Conservation (phyloP, 2,113 vertebrate genomes). For the Machaerirhynchus nigripectus region DNA sequence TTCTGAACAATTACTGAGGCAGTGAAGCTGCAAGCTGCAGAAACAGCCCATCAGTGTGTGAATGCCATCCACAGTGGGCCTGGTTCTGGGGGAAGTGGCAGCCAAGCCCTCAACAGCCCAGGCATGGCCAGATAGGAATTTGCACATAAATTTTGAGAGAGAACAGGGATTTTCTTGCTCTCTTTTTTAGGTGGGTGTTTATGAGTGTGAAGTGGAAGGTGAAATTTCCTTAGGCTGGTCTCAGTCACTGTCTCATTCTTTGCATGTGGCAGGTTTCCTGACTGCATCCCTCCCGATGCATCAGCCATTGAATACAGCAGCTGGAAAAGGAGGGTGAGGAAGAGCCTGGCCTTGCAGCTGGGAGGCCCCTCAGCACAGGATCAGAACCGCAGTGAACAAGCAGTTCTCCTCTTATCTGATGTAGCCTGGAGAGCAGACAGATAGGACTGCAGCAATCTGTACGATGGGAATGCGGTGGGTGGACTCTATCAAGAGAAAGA, state of each 20-base stretch:
- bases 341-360: not conserved
- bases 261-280: not conserved
- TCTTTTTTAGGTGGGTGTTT: not conserved
- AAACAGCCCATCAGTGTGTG: not conserved
- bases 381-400: not conserved
- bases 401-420: constrained; percentile 62
- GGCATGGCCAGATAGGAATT: not conserved
- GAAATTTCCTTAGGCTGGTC: not conserved
- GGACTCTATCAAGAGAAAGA: constrained; percentile 21
- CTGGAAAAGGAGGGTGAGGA: not conserved
- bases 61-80: not conserved
- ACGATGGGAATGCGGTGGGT: constrained; percentile 49
- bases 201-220: not conserved
- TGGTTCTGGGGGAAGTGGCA: not conserved
- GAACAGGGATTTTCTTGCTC: not conserved
- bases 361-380: constrained; percentile 15
- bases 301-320: not conserved
- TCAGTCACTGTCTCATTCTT: not conserved
- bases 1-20: not conserved
- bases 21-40: not conserved
- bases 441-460: not conserved
- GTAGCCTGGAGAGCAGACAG: constrained; percentile 35
- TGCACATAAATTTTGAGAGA: not conserved
- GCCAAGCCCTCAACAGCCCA: not conserved
- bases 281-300: not conserved